Evolutionary conservation across 1,140 invertebrate species (phyloP).

Genomic region (Drosophila triauraria): DNA sequence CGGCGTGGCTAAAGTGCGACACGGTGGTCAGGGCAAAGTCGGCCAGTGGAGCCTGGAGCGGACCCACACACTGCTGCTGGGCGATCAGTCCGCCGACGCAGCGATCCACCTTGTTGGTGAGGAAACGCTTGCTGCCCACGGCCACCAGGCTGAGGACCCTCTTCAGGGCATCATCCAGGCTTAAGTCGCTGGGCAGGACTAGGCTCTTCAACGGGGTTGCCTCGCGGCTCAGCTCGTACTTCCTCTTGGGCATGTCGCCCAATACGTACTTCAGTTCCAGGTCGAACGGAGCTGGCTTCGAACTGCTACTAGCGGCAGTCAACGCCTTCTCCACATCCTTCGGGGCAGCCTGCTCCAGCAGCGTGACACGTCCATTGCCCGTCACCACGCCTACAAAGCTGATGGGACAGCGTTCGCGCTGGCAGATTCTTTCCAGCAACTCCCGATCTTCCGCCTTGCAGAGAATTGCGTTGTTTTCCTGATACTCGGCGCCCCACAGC

Average conservation of each 20-base stretch:
- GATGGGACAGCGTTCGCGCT: conserved; percentile 96
- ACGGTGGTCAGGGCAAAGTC: conserved; percentile 97
- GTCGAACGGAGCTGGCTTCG: conserved; percentile 88
- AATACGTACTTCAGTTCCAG: conserved; percentile 95
- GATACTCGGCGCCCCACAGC: conserved; percentile 99
- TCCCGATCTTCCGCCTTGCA: conserved; percentile 88
- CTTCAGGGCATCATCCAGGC: conserved; percentile 89
- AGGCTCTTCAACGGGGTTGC: conserved; percentile 23
- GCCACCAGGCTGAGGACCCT: conserved; percentile 94
- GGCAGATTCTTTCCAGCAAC: conserved; percentile 90
- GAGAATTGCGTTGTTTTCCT: conserved; percentile 97
- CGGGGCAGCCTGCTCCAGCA: conserved; percentile 88
- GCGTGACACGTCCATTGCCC: conserved; percentile 92
- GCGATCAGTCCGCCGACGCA: conserved; percentile 98
- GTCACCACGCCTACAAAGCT: conserved; percentile 97
- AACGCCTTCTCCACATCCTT: conserved; percentile 81
- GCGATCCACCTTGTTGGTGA: conserved; percentile 98
- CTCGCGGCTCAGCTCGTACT: conserved; percentile 84
- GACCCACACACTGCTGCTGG: conserved; percentile 99
- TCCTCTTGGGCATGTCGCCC: conserved; percentile 88
- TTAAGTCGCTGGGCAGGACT: conserved; percentile 48
- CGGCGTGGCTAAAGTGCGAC: conserved; percentile 90
- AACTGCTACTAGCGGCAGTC: not conserved
- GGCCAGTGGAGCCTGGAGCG: conserved; percentile 96
- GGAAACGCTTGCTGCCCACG: conserved; percentile 97